Evolutionary conservation across 2,797 vertebrate species (phyloP).

Genomic region (Valencia hispanica): DNA sequence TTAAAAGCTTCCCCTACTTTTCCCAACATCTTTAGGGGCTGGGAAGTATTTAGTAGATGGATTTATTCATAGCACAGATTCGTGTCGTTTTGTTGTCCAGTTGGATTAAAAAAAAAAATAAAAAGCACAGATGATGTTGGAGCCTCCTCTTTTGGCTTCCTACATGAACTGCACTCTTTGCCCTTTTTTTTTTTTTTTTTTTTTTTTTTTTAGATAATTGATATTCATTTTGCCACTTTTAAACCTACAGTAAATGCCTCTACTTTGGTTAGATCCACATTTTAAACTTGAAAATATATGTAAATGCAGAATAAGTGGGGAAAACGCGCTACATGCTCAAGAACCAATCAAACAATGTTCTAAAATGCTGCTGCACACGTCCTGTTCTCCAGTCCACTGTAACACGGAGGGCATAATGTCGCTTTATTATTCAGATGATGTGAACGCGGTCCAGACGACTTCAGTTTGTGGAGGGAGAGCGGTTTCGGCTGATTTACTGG

Average conservation of each 20-base stretch:
- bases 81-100: not conserved
- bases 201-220: not conserved
- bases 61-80: not conserved
- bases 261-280: not conserved
- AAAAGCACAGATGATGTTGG: not conserved
- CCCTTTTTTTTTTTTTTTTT: not conserved
- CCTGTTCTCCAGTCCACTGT: not conserved
- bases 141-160: not conserved
- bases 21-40: not conserved
- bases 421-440: slow-evolving; percentile 70
- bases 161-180: not conserved
- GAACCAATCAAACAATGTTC: not conserved
- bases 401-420: too few relatives aligned
- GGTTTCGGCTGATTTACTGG: slow-evolving; percentile 79
- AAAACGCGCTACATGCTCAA: not conserved
- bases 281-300: not conserved
- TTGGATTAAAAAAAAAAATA: not conserved
- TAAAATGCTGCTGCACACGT: not conserved
- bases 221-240: not conserved
- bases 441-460: slow-evolving; percentile 47
- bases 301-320: not conserved
- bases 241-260: not conserved
- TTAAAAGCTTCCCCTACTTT: not conserved
- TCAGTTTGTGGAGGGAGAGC: slow-evolving; percentile 40
- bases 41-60: not conserved